Evolutionary conservation across 2,888 invertebrate genomes (phyloP).

Genomic region (Brachynemurus nebulosus): DNA sequence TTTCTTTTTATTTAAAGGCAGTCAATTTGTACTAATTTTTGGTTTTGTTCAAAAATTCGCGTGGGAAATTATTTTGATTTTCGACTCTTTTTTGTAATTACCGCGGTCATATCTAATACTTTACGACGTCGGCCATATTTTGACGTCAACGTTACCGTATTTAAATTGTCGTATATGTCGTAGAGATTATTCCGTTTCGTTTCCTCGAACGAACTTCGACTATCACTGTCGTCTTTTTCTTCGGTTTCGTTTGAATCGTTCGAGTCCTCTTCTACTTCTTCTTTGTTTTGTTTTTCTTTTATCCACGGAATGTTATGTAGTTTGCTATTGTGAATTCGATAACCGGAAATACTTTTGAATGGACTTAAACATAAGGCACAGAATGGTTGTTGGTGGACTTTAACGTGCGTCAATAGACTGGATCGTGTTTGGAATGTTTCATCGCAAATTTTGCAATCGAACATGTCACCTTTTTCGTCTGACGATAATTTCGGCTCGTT

Average conservation of each 20-base stretch:
- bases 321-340: conserved; percentile 5
- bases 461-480: background rate
- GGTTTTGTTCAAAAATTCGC: too few relatives aligned
- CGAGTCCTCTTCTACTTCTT: background rate
- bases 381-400: conserved; percentile 9
- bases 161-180: conserved; percentile 5
- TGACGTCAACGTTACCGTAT: conserved; percentile 5
- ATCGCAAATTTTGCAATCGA: conserved; percentile 6
- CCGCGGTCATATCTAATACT: conserved; percentile 11
- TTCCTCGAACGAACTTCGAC: too few relatives aligned
- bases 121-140: conserved; percentile 10
- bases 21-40: too few relatives aligned
- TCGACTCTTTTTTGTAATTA: conserved; percentile 8
- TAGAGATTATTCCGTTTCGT: conserved; percentile 3
- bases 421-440: conserved; percentile 2
- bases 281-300: conserved; percentile 3
- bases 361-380: conserved; percentile 6
- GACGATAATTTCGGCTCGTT: too few relatives aligned
- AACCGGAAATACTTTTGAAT: conserved; percentile 6
- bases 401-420: conserved; percentile 6
- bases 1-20: too few relatives aligned
- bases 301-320: conserved; percentile 3
- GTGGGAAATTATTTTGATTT: conserved; percentile 5
- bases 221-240: too few relatives aligned
- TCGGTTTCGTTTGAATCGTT: background rate